Percentiles rank a stretch among this genome's conserved stretches.
Conservation (phyloP, 2,888 invertebrate genomes). For the Mesochorus sp. region DNA sequence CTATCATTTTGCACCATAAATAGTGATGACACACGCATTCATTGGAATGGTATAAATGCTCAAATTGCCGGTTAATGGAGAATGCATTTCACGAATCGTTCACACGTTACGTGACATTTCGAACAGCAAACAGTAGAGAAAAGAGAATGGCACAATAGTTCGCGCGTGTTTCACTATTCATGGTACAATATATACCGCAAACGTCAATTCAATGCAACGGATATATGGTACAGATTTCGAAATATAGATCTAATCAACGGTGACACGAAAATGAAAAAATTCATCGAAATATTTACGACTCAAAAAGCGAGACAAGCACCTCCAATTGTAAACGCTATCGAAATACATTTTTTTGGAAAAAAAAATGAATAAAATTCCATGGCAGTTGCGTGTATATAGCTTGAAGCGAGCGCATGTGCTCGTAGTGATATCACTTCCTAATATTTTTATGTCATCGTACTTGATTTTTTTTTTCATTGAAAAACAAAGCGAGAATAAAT, state of each 20-base stretch:
- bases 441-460: constrained; percentile 62
- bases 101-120: constrained; percentile 35
- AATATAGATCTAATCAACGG: constrained; percentile 27
- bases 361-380: constrained; percentile 55
- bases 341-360: constrained; percentile 35
- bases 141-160: constrained; percentile 40
- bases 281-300: constrained; percentile 24
- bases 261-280: constrained; percentile 20
- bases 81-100: constrained; percentile 38
- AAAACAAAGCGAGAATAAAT: constrained; percentile 49
- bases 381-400: constrained; percentile 72
- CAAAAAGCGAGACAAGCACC: constrained; percentile 8
- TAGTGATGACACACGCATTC: constrained; percentile 26
- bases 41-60: constrained; percentile 41
- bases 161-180: constrained; percentile 45
- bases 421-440: constrained; percentile 79
- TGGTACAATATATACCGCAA: constrained; percentile 56
- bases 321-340: constrained; percentile 24
- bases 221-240: constrained; percentile 36
- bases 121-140: constrained; percentile 15
- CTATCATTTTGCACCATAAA: constrained; percentile 51
- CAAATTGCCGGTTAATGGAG: constrained; percentile 38
- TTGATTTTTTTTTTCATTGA: constrained; percentile 49
- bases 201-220: constrained; percentile 50
- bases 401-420: constrained; percentile 72